Base-by-base conservation (phyloP, 2,888 invertebrate genomes). In the Drosophila borborema region DNA sequence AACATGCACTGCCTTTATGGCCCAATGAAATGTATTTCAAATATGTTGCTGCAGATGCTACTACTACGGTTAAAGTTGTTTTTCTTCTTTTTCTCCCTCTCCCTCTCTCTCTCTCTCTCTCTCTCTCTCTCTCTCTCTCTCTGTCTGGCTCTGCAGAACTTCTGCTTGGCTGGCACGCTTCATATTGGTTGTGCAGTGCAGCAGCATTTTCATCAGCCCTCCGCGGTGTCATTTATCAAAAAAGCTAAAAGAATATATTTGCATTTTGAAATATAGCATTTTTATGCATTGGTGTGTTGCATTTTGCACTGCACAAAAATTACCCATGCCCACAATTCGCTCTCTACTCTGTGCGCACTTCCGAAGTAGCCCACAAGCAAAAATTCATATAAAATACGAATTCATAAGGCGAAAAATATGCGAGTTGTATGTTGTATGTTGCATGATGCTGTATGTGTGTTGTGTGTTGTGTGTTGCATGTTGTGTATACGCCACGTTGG, bases 161-260 rank as follows among this genome's bases (percentile, higher is more conserved):
- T 66, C 64, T 60, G 64, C 58, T 67, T 62, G 62, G 63, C 65
- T 73, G 70, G 84, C 89, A 84, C 78, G 86, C 89, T 86, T 79
- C 83, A 86, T 81, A 83, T 83, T 86, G 83, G 89, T 69, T 69
- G 70, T 69, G 70, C 85, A 36, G 51, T 56, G 67, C 65, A 54
- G 67, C 64, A 54, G 59, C 80, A 86, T 82, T 88, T 88, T 86
- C 86, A 86, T 81, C 88, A 90, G 88, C 74, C 83, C 89, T 76
- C 86, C 90, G 81, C 84, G 86, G 90, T 89, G 86, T 90, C 90
- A 86, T 86, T 86, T 86, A 86, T 86, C 86, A 86, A 88, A 86
- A 90, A 90, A 86, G 86, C 86, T 86, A 86, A 86, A 89, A 86
- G 90, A 90, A 86, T 86, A 86, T 86, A 90, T 86, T 86, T 86